Evolutionary conservation across 1,140 invertebrate genomes (phyloP), one percentile per base, ranked within the genome.

Genomic region (Monomorium pharaonis): DNA sequence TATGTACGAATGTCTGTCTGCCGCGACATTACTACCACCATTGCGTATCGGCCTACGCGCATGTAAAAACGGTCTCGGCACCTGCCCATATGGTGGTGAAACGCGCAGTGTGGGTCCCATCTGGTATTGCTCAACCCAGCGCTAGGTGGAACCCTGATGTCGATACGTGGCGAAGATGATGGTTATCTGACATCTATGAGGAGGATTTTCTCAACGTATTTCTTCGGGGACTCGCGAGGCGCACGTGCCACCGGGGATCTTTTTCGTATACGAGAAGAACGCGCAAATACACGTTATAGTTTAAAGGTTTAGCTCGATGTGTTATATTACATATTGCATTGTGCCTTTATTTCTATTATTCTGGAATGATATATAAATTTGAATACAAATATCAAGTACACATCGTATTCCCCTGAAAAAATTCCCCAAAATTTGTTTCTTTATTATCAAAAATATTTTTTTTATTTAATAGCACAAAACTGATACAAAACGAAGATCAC

Each of bases 51-150:
- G n/a, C 60, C 67, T 85, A 86, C 77, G 65, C 84, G 67, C 74
- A 54, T 44, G 76, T 86, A 81, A 88, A 67, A 89, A 85, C 89
- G 54, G 83, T 56, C 83, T 69, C 89, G 91, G 92, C 94, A 95
- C 94, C 94, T 95, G 94, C 92, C 93, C 93, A 94, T 95, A 92
- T 94, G 94, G 92, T 89, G 94, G 92, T 87, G 76, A 85, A 88
- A 84, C 86, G 42, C 75, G 63, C 67, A 84, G 85, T 86, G 86
- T 86, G 87, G 69, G 63, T 84, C 89, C 93, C 93, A 94, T 93
- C 93, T 94, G 93, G 87, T 84, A 86, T 75, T 37, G 72, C 12
- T 47, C 37, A 6, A 24, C 16, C 44, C 44, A 62, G 44, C 42
- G 60, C 21, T 77, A 84, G 72, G 81, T 83, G 78, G 51, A 60